phyloP scores from a whole-genome alignment of 2,888 invertebrate genomes.

The Himalopsyche kuldschensis region DNA sequence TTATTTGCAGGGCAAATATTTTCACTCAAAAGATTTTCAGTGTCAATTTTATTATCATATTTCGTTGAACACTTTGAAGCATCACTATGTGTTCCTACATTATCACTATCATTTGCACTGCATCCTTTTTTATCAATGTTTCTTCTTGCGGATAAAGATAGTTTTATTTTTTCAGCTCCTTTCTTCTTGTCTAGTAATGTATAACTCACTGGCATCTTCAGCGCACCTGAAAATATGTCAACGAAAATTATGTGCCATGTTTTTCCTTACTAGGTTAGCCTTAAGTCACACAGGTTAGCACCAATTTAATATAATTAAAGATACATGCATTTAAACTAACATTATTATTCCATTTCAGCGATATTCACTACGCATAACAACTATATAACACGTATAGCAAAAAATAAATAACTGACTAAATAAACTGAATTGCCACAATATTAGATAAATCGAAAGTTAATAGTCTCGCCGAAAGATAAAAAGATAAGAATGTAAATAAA shows the following conservation, averaged over 20 bases:
- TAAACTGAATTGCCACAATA: not conserved
- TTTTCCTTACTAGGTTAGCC: not conserved
- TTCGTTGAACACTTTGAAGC: not conserved
- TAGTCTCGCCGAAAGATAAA: conserved; percentile 6
- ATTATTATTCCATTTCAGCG: not conserved
- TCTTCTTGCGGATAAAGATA: conserved; percentile 53
- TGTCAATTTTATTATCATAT: conserved; percentile 29
- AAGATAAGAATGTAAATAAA: conserved; percentile 6
- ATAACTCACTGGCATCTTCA: conserved; percentile 61
- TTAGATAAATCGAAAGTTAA: not conserved
- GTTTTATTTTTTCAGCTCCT: conserved; percentile 53
- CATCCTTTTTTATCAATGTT: conserved; percentile 48
- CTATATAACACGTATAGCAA: not conserved
- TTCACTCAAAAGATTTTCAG: conserved; percentile 45
- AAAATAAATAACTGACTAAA: not conserved
- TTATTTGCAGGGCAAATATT: not conserved
- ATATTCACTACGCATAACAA: not conserved
- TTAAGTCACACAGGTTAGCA: conserved; percentile 4
- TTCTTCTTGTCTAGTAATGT: conserved; percentile 51
- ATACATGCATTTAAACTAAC: not conserved
- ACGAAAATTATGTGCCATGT: not conserved
- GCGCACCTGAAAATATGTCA: conserved; percentile 51
- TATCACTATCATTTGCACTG: not conserved
- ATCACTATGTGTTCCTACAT: conserved; percentile 46
- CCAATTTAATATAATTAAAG: not conserved